phyloP scores from a whole-genome alignment of 2,797 vertebrate genomes.

The Silurus lanzhouensis region DNA sequence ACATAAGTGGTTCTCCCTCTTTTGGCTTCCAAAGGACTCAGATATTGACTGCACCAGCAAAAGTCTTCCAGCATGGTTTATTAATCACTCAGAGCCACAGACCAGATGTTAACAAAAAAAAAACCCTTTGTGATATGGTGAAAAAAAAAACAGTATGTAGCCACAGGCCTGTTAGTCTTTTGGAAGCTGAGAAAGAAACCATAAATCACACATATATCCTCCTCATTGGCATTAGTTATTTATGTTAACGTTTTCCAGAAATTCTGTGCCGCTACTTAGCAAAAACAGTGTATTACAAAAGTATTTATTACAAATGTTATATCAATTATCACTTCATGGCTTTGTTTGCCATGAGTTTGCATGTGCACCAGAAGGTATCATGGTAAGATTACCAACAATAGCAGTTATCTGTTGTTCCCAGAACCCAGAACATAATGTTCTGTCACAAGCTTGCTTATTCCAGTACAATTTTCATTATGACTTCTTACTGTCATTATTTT shows the following conservation, averaged over 20 bases:
- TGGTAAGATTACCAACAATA: not conserved
- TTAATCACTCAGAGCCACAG: not conserved
- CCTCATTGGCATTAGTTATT: not conserved
- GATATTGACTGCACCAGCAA: not conserved
- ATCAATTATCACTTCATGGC: not conserved
- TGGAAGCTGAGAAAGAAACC: not conserved
- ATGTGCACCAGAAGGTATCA: not conserved
- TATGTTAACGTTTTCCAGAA: not conserved
- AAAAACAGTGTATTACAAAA: not conserved
- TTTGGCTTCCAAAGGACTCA: not conserved
- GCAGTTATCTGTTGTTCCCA: not conserved
- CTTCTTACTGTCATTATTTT: not conserved
- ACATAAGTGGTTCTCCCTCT: not conserved
- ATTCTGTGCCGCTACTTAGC: not conserved
- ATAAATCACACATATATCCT: not conserved
- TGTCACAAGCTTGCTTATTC: not conserved
- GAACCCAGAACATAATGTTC: not conserved
- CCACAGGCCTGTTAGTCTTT: not conserved
- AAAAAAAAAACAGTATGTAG: not conserved
- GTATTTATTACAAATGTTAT: not conserved
- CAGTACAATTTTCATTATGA: not conserved
- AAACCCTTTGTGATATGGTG: not conserved
- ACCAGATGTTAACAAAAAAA: not conserved
- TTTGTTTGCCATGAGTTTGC: not conserved
- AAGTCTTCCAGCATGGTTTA: not conserved